Conservation (phyloP, 2,113 vertebrate genomes). For the Tragelaphus imberbis region DNA sequence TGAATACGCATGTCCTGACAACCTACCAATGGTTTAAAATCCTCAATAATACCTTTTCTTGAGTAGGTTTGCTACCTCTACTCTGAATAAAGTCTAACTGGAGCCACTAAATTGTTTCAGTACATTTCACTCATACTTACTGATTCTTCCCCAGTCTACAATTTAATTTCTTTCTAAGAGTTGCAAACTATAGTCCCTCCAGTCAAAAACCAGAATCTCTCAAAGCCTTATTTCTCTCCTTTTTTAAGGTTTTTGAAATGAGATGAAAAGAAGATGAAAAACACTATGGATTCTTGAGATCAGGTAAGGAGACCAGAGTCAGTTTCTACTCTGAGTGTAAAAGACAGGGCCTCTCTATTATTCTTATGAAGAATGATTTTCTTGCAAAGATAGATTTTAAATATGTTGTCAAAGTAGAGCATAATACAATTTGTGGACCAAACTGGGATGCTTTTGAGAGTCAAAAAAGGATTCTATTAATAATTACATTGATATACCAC, state of each 20-base stretch:
- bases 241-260: not conserved
- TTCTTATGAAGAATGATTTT: conserved; percentile 1
- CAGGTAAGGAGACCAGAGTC: not conserved
- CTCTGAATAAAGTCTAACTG: not conserved
- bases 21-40: not conserved
- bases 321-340: not conserved
- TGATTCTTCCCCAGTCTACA: not conserved
- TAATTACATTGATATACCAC: not conserved
- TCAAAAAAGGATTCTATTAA: not conserved
- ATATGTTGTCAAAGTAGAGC: not conserved
- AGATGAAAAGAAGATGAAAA: conserved; percentile 14
- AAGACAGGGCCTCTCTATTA: not conserved
- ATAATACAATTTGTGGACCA: not conserved
- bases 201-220: not conserved
- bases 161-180: not conserved
- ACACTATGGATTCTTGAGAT: not conserved
- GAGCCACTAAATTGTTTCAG: not conserved
- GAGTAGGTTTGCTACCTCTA: not conserved
- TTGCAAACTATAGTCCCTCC: not conserved
- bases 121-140: not conserved
- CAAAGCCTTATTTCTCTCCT: not conserved
- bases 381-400: not conserved
- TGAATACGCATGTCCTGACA: not conserved
- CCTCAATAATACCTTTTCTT: not conserved
- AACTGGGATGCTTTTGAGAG: not conserved